Percentiles rank a stretch among this genome's conserved stretches.
These are phyloP conservation scores for Leptobrachium leishanense DNA, from an alignment of 2,113 vertebrate species.

Conservation along the genomic window DNA sequence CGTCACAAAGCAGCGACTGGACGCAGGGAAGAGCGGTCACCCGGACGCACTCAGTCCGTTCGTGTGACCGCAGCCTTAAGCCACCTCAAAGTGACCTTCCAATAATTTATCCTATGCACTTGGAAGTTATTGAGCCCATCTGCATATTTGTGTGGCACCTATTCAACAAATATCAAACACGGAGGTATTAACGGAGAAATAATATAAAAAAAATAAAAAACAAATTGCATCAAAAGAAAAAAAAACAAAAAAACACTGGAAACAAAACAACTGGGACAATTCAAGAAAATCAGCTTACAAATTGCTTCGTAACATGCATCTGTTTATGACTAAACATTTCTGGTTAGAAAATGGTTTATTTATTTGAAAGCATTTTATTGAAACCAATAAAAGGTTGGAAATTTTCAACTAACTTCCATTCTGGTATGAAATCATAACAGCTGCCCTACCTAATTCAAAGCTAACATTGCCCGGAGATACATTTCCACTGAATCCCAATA, in stretches of 20 bases:
- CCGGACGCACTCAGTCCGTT: no score
- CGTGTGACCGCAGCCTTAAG: neutral
- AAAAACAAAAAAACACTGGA: neutral
- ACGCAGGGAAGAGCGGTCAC: no score
- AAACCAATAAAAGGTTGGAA: slow-evolving; percentile 56
- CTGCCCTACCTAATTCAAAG: slow-evolving; percentile 58
- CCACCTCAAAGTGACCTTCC: neutral
- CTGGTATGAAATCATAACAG: slow-evolving; percentile 60
- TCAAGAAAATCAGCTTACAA: slow-evolving; percentile 48
- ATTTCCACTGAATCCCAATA: slow-evolving; percentile 54
- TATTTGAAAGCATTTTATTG: slow-evolving; percentile 55
- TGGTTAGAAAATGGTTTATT: slow-evolving; percentile 60
- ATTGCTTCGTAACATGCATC: slow-evolving; percentile 58
- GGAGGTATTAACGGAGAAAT: neutral
- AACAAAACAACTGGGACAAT: slow-evolving; percentile 46
- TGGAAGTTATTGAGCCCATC: no score
- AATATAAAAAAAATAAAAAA: neutral
- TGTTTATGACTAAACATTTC: slow-evolving; percentile 59
- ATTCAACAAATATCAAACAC: no score
- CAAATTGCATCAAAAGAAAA: neutral
- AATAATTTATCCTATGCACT: no score
- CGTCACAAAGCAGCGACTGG: no score
- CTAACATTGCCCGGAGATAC: slow-evolving; percentile 63
- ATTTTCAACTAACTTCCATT: slow-evolving; percentile 54
- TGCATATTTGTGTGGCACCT: no score